A percentile compares a stretch with the other conserved stretches of the same genome.
Conservation (phyloP, 2,113 vertebrate genomes). For the Xerus inauris region DNA sequence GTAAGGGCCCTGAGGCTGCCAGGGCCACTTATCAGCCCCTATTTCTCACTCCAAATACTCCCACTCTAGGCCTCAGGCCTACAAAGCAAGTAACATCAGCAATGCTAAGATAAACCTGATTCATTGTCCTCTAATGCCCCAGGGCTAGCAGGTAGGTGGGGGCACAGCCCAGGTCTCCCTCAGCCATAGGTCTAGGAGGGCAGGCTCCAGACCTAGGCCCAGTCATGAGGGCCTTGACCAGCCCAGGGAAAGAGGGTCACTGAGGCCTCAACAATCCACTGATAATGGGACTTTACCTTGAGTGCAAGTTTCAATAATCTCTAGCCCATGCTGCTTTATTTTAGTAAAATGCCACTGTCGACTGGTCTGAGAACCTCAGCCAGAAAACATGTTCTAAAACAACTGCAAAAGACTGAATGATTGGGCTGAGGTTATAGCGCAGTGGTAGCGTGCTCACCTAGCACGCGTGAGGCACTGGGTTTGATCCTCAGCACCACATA, state of each 20-base stretch:
- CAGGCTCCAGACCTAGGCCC: background rate
- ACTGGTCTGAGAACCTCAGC: background rate
- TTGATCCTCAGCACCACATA: too few relatives aligned
- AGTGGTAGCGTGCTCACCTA: too few relatives aligned
- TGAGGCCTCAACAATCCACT: background rate
- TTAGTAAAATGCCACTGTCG: constrained; percentile 21
- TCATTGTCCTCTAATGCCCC: background rate
- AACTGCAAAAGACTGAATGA: background rate
- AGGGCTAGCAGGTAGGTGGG: too few relatives aligned
- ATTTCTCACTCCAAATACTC: background rate
- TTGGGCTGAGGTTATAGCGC: too few relatives aligned
- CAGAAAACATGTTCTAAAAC: background rate
- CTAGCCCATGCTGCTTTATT: background rate
- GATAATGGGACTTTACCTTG: background rate
- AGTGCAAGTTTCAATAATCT: background rate
- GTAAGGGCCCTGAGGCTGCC: background rate
- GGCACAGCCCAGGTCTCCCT: background rate
- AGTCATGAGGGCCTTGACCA: background rate
- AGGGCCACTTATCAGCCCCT: background rate
- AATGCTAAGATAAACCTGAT: too few relatives aligned
- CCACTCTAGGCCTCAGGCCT: background rate
- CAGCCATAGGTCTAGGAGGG: background rate
- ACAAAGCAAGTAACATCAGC: background rate
- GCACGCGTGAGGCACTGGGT: too few relatives aligned
- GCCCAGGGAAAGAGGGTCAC: background rate